Base-by-base conservation (phyloP, 2,888 invertebrate species). In the Trisateles emortualis region DNA sequence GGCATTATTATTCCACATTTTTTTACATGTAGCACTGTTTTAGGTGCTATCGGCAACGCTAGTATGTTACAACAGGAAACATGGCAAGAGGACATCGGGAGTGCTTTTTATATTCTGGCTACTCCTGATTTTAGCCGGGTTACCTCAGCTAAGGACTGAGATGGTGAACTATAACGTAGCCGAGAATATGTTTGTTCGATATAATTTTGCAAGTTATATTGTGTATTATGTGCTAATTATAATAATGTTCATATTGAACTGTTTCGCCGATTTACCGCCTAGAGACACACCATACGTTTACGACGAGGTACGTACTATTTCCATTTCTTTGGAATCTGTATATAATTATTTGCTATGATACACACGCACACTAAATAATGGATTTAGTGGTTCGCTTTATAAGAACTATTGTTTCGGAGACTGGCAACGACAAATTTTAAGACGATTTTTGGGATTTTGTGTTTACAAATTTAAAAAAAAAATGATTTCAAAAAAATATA, bases 81-180 rank as follows among this genome's bases (percentile, higher is more conserved):
- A 95, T 90, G 99, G 99, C 8, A 94, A 97, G 68, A 94, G 96
- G 74, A 96, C 98, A 5, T 98, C 99, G 3, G 99, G 98, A 3
- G 94, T 97, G 43, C 92, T 98, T 63, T 98, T 98, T 86, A 85
- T 98, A 55, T 99, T 98, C 88, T 99, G 98, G 98, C 92, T 98
- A 11, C 80, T 98, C 0, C 84, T 97, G 47, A 89, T 94, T 0
- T 14, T 98, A 11, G 95, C 95, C 42, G 96, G 96, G 4, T 90
- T 95, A 55, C 93, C 97, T 1, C 95, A 96, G 64, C 95, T 96
- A 70, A 94, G 97, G 71, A 95, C 95, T 22, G 95, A 95, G 82
- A 86, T 93, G 0, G 43, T 81, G 13, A 79, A 84, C 32, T 77
- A 83, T 29, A 76, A 79, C 14, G 74, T 82, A n/a, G 81, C 79